Evolutionary conservation across 1,140 invertebrate genomes (phyloP).

Genomic region (Antheraea mylitta): DNA sequence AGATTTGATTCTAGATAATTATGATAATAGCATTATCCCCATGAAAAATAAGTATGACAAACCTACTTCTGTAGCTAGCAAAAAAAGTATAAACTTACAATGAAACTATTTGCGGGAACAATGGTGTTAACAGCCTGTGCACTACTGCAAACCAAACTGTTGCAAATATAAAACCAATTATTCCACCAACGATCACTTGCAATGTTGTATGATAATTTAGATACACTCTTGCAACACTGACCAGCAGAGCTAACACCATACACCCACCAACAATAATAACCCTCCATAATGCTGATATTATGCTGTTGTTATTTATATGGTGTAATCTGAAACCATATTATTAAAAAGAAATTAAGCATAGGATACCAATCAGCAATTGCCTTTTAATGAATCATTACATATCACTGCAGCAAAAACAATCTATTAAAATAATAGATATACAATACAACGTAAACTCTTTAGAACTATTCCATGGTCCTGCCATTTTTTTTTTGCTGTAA

Average conservation of each 20-base stretch:
- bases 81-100: slow-evolving; percentile 83
- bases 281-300: slow-evolving; percentile 88
- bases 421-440: no score
- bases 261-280: slow-evolving; percentile 82
- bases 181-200: slow-evolving; percentile 89
- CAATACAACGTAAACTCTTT: no score
- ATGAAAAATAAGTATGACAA: no score
- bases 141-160: slow-evolving; percentile 89
- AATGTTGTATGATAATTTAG: slow-evolving; percentile 91
- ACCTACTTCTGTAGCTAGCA: no score
- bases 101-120: slow-evolving; percentile 91
- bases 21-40: no score
- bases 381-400: no score
- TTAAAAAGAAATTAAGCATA: neutral
- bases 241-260: slow-evolving; percentile 81
- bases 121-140: slow-evolving; percentile 89
- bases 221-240: slow-evolving; percentile 88
- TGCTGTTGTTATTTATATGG: slow-evolving; percentile 87
- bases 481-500: no score
- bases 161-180: slow-evolving; percentile 85
- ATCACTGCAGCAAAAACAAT: no score
- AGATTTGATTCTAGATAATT: no score
- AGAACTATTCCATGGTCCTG: no score
- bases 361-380: neutral
- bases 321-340: slow-evolving; percentile 83